These are phyloP conservation scores for Triplophysa siluroides DNA, from an alignment of 2,113 vertebrate genomes.

Conservation along the genomic window DNA sequence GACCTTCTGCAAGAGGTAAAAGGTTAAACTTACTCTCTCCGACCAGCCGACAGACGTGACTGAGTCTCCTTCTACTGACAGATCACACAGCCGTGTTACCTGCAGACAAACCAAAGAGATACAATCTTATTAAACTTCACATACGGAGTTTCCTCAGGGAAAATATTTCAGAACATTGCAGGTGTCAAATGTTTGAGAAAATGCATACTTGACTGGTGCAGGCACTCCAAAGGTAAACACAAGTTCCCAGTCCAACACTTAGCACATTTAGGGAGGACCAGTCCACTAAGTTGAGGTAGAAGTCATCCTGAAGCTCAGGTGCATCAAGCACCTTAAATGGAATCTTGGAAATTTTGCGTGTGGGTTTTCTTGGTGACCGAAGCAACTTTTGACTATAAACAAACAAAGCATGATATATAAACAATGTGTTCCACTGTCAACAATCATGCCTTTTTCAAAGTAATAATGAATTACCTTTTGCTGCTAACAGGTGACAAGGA, in stretches of 20 bases:
- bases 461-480: conserved; percentile 82
- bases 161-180: not conserved
- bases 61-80: conserved; percentile 96
- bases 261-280: conserved; percentile 98
- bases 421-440: not conserved
- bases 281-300: conserved; percentile 98
- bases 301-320: conserved; percentile 95
- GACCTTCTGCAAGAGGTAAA: not conserved
- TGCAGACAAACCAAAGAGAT: conserved; percentile 56
- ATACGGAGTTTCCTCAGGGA: too few relatives aligned
- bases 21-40: conserved; percentile 82
- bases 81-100: conserved; percentile 96
- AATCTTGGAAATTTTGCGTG: conserved; percentile 98
- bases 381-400: conserved; percentile 88
- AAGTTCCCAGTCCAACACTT: conserved; percentile 95
- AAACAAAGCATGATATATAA: not conserved
- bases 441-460: not conserved
- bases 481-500: conserved; percentile 97
- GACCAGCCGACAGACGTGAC: conserved; percentile 99
- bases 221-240: conserved; percentile 97
- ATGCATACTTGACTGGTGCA: conserved; percentile 92
- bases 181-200: not conserved
- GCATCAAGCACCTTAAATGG: conserved; percentile 98
- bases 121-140: not conserved
- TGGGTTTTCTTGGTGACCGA: conserved; percentile 94